Evolutionary conservation across 2,113 vertebrate species (phyloP).

Genomic region (Serinus canaria): DNA sequence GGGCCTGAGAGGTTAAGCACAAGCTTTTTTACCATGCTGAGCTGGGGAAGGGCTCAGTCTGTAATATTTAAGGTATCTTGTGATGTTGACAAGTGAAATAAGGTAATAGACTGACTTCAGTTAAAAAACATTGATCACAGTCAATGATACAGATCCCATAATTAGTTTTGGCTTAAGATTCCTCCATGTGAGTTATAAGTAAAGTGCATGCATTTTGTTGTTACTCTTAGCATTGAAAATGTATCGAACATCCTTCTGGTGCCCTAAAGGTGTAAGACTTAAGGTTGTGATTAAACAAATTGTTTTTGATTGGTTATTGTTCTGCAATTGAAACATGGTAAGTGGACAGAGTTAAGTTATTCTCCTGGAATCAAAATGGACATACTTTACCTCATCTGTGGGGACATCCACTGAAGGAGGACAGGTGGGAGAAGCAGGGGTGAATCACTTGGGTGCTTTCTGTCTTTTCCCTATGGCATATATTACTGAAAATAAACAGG

Average conservation of each 20-base stretch:
- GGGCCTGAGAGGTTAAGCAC: neutral
- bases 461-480: neutral
- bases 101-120: neutral
- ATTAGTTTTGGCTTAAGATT: neutral
- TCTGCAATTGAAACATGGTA: neutral
- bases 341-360: neutral
- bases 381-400: neutral
- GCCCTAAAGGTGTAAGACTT: neutral
- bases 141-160: neutral
- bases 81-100: neutral
- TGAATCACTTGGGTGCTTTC: neutral
- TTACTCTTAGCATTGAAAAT: neutral
- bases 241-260: neutral
- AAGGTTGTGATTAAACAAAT: neutral
- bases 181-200: neutral
- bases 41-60: neutral
- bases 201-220: neutral
- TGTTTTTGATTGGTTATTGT: neutral
- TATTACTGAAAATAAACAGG: neutral
- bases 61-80: neutral
- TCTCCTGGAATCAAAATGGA: neutral
- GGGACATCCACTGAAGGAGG: neutral
- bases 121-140: neutral
- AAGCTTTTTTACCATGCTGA: slow-evolving; percentile 24
- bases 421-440: neutral